phyloP scores from a whole-genome alignment of 2,113 vertebrate genomes.

The Dendrocopos noguchii region DNA sequence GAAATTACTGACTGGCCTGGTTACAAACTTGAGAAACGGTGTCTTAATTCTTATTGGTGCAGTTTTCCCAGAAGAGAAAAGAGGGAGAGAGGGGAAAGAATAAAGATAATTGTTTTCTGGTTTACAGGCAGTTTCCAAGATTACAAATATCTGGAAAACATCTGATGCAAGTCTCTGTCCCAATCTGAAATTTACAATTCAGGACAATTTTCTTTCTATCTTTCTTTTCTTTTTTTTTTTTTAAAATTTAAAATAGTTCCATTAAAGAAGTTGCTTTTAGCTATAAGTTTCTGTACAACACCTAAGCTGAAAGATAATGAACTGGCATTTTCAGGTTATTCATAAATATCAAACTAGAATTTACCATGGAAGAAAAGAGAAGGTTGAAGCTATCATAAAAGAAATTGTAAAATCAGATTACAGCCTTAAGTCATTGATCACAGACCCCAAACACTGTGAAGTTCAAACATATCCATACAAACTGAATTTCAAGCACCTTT shows the following conservation, averaged over 20 bases:
- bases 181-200: not conserved
- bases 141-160: not conserved
- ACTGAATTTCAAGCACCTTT: not conserved
- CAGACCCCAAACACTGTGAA: not conserved
- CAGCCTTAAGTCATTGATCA: not conserved
- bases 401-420: not conserved
- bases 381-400: not conserved
- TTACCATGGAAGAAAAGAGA: not conserved
- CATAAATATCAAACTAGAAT: conserved; percentile 15
- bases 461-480: not conserved
- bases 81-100: not conserved
- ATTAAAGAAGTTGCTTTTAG: not conserved
- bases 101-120: not conserved
- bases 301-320: conserved; percentile 1
- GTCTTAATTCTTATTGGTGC: not conserved
- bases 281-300: not conserved
- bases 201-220: not conserved
- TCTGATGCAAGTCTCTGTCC: not conserved
- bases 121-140: conserved; percentile 2
- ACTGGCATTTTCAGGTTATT: conserved; percentile 27
- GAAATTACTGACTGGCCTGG: not conserved
- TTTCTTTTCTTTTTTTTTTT: no score
- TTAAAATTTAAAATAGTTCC: not conserved
- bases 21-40: not conserved
- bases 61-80: not conserved